Base-by-base conservation (phyloP, 2,797 vertebrate species). In the Alfaro cultratus region DNA sequence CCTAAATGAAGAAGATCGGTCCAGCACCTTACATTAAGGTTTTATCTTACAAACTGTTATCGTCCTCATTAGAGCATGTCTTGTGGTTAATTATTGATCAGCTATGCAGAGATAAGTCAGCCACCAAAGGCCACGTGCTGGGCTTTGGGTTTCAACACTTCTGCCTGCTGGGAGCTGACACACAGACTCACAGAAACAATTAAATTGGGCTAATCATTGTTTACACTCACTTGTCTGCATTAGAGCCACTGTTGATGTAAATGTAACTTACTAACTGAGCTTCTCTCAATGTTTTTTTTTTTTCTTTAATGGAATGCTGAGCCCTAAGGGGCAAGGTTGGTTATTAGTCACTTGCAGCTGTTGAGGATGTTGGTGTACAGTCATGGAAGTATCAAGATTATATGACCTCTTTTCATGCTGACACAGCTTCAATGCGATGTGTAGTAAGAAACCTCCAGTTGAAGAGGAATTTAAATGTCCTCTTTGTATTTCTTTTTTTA, bases 41-140 rank as follows among this genome's bases (percentile, higher is more conserved):
- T 78, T 90, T 93, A 95, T 90, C 91, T 91, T 64, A 79, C 86
- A 88, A 88, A 88, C 85, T 39, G 85, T 96, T 95, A 95, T 88
- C 86, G 21, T 84, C 92, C 90, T 95, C 92, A 94, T 95, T 96
- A 94, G 92, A 91, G 85, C 88, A 43, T 93, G 91, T 95, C 92
- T 88, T 80, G 68, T 88, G 84, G 81, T 84, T 94, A 95, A 92
- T 92, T 95, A 96, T 96, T 96, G 95, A 96, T 96, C 94, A 93
- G 87, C 87, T 93, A 91, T 89, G 87, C 92, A 88, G 90, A 86
- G 91, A 93, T 90, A 92, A 93, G 93, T 92, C 93, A 83, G 87
- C 91, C 88, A 86, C 72, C 75, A 77, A 78, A 87, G 85, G 83
- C 88, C 79, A 82, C 91, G 89, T 73, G 88, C 93, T 87, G 91